Evolutionary conservation across 2,797 vertebrate species (phyloP).

Genomic region (Peromyscus melanophrys): DNA sequence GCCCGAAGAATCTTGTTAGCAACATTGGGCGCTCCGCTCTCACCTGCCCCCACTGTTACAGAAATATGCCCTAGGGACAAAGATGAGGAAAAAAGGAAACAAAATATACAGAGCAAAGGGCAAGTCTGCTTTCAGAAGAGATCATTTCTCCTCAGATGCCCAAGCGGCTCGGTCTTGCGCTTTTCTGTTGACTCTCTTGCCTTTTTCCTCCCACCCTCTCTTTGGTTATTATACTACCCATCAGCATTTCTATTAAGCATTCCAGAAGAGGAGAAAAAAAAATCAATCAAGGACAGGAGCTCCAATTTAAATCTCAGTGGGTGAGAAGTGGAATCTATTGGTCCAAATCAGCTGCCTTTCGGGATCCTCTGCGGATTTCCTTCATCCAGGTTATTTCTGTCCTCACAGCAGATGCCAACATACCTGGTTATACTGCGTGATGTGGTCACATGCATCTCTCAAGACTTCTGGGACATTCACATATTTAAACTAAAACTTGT

Average conservation of each 20-base stretch:
- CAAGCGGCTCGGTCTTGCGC: background rate
- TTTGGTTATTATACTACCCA: constrained; percentile 69
- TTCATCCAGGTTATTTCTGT: constrained; percentile 74
- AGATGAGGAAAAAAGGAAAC: background rate
- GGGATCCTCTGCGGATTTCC: constrained; percentile 71
- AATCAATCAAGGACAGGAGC: constrained; percentile 74
- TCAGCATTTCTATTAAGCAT: constrained; percentile 78
- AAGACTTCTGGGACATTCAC: background rate
- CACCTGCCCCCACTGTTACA: background rate
- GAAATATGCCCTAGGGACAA: background rate
- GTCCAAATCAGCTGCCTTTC: constrained; percentile 68
- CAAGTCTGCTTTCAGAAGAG: background rate
- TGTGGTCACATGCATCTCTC: background rate
- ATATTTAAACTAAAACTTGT: constrained; percentile 57
- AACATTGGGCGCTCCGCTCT: background rate
- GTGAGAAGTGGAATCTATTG: constrained; percentile 60
- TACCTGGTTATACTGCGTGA: background rate
- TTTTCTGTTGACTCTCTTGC: constrained; percentile 31
- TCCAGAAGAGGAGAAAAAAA: constrained; percentile 62
- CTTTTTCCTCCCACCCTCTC: background rate
- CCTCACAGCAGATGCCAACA: background rate
- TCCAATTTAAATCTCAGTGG: constrained; percentile 70
- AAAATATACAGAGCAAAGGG: background rate
- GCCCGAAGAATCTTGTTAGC: constrained; percentile 15
- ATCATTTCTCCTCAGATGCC: constrained; percentile 8